Conservation (phyloP, 1,140 invertebrate species). For the Pseudomyrmex flavicornis region DNA sequence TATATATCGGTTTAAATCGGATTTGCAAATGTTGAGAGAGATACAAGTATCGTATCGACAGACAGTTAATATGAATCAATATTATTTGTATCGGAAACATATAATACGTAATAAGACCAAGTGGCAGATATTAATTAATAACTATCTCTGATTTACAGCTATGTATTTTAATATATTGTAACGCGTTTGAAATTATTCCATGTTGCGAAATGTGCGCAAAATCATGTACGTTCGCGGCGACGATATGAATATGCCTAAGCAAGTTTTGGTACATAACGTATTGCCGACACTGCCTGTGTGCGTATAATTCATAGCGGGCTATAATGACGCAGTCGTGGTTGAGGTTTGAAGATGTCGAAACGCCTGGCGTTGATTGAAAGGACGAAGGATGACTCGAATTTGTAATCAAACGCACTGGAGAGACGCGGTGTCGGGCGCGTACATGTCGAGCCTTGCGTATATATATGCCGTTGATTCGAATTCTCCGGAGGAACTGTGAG, state of each 20-base stretch:
- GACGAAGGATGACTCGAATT: constrained; percentile 73
- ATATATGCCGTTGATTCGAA: constrained; percentile 45
- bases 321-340: constrained; percentile 47
- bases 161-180: constrained; percentile 1
- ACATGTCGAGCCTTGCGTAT: constrained; percentile 32
- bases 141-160: background rate
- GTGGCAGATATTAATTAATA: background rate
- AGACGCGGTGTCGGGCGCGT: constrained; percentile 8
- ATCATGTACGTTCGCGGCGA: constrained; percentile 12
- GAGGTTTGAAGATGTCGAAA: constrained; percentile 55
- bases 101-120: background rate
- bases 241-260: constrained; percentile 24
- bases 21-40: constrained; percentile 51
- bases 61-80: background rate
- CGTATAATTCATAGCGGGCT: constrained; percentile 42
- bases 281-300: constrained; percentile 1
- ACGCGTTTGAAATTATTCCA: background rate
- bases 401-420: constrained; percentile 66
- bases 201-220: background rate
- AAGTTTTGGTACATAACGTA: background rate
- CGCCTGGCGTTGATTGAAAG: constrained; percentile 65
- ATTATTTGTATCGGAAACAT: background rate
- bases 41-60: background rate
- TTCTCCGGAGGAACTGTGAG: constrained; percentile 42
- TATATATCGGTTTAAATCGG: constrained; percentile 60